phyloP scores from a whole-genome alignment of 2,797 vertebrate genomes.

The Menidia menidia region DNA sequence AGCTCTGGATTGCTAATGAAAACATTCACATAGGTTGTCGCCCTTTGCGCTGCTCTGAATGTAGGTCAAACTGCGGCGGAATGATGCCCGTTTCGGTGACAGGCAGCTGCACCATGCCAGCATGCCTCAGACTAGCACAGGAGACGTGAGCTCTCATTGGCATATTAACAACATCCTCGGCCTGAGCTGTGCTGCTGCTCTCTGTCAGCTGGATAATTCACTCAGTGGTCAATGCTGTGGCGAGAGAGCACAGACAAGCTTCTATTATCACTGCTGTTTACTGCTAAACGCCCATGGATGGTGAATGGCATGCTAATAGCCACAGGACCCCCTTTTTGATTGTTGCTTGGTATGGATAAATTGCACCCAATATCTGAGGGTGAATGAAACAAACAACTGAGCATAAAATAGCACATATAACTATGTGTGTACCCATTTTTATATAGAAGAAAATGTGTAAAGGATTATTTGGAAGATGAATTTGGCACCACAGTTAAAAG shows the following conservation, averaged over 20 bases:
- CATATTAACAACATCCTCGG: constrained; percentile 78
- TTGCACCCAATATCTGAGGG: constrained; percentile 40
- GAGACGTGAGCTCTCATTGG: constrained; percentile 68
- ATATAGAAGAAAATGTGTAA: background rate
- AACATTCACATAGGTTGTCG: constrained; percentile 84
- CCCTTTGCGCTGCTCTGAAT: constrained; percentile 82
- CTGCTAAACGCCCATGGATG: constrained; percentile 59
- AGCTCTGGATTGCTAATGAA: constrained; percentile 85
- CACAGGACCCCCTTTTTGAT: constrained; percentile 31
- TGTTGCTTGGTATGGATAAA: constrained; percentile 45
- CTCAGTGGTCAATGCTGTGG: constrained; percentile 68
- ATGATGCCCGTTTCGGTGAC: constrained; percentile 70
- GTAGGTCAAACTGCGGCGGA: constrained; percentile 77
- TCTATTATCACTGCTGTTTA: constrained; percentile 75
- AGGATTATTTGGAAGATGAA: constrained; percentile 9
- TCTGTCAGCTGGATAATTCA: constrained; percentile 80
- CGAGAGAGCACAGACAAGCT: constrained; percentile 72
- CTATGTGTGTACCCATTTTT: constrained; percentile 24
- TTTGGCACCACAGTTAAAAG: background rate
- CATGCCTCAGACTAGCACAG: constrained; percentile 58
- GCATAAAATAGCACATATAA: constrained; percentile 32
- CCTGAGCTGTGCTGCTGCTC: constrained; percentile 70
- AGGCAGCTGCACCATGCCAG: constrained; percentile 71
- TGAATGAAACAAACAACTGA: constrained; percentile 23
- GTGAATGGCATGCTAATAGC: constrained; percentile 70